Evolutionary conservation across 2,888 invertebrate genomes (phyloP), one percentile per base, ranked within the genome.

Genomic region (Cremastinae sp.): DNA sequence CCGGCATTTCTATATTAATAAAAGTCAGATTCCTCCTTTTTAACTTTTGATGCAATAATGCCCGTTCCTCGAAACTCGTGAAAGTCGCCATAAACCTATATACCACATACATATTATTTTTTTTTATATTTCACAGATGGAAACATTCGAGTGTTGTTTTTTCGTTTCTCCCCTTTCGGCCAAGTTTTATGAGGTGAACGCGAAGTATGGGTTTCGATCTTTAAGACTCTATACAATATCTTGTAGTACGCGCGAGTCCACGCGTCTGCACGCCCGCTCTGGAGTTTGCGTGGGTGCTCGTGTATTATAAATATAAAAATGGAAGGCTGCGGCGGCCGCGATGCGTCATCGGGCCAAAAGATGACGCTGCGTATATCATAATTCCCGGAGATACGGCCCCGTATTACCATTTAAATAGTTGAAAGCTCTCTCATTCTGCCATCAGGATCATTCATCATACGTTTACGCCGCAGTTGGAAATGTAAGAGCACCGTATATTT

Each of bases 371-470:
- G 59, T 76, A 69, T 72, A 64, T 76, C 69, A 72, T 76, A 62
- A 64, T 72, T 73, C 69, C 45, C 58, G 34, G 59, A 64, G 64
- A 64, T 28, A 66, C 43, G 47, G 28, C 41, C n/a, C n/a, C 51
- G 14, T 62, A 76, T 76, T 73, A 69, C 64, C 69, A 76, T 76
- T 76, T 64, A 54, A 76, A 76, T 76, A 73, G 76, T 73, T 59
- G 62, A 72, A 72, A 68, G 64, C 62, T 73, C 69, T 76, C 72
- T 62, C 69, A 34, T 16, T 72, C 66, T 41, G 53, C 56, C 43
- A 43, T 68, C 38, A 68, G 43, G 43, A 59, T 45, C 58, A 59
- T 73, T 72, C 53, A 43, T 75, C 75, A 75, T 72, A 38, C 28
- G 28, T 34, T 47, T 20, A 34, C 22, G 20, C 10, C 22, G 34